phyloP scores from a whole-genome alignment of 2,797 vertebrate species.

The Phylloscopus collybita region DNA sequence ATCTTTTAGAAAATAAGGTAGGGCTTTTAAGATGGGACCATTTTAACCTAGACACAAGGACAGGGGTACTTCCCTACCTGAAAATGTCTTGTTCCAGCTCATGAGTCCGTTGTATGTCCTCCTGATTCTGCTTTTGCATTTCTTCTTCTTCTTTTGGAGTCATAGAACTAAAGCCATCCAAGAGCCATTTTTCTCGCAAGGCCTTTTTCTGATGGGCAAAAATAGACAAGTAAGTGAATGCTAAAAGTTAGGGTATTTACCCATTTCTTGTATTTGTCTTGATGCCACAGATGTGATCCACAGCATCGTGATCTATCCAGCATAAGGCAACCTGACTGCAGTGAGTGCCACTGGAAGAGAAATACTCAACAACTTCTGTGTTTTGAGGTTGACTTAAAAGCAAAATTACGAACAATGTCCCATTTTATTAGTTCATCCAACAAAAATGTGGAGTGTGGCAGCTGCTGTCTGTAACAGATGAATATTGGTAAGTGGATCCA shows the following conservation, averaged over 20 bases:
- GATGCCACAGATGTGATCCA: not conserved
- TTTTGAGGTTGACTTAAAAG: not conserved
- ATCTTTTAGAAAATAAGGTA: not conserved
- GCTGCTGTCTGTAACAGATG: not conserved
- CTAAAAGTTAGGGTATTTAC: not conserved
- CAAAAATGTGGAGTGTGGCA: not conserved
- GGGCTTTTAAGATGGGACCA: not conserved
- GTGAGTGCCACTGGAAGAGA: not conserved
- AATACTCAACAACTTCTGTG: not conserved
- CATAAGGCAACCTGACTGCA: not conserved
- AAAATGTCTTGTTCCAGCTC: conserved; percentile 86
- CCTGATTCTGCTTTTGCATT: conserved; percentile 85
- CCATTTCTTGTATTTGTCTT: not conserved
- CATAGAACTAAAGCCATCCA: conserved; percentile 88
- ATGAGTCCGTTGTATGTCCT: conserved; percentile 83
- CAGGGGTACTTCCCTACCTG: conserved; percentile 78
- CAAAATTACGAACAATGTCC: not conserved
- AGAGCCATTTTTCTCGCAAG: conserved; percentile 93
- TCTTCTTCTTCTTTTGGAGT: conserved; percentile 89
- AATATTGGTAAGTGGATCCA: not conserved
- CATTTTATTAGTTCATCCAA: not conserved
- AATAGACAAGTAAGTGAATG: not conserved
- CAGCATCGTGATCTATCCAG: not conserved
- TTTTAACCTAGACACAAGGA: not conserved
- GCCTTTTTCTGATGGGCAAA: conserved; percentile 86